Base-by-base conservation (phyloP, 2,113 vertebrate species). In the Mesoclemmys tuberculata region DNA sequence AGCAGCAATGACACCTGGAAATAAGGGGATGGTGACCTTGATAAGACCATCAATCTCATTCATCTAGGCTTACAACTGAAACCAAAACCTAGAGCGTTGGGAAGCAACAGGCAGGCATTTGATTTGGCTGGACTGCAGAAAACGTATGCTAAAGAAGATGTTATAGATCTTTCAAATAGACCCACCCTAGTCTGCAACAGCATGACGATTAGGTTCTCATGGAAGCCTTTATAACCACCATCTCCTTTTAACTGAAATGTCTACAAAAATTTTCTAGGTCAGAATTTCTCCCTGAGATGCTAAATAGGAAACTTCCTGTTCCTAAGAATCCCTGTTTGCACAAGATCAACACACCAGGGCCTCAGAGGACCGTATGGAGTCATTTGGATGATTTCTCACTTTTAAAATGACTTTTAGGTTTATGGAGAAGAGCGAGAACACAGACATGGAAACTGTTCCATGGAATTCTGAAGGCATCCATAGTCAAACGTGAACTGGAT, bases 21-120 rank as follows among this genome's bases (percentile, higher is more conserved):
- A 27, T 16, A 24, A 91, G 71, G 58, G 41, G 81, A 61, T 80
- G 68, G n/a, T 90, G 80, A 52, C 68, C 74, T 41, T 46, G 44
- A 21, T 29, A 92, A 51, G 83, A 88, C 88, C 85, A 54, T 54
- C n/a, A 95, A 71, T 68, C 85, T 52, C 71, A 85, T 56, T 77
- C 52, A 95, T 27, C 61, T 82, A 96, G 61, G 84, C 93, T 26
- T 52, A 87, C 80, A 41, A 48, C 46, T 71, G 77, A 80, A 31
- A 74, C 82, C 16, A 85, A 68, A 16, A 7, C 48, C 49, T 89
- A 38, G 52, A 95, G 71, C 61, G 82, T 74, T 61, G 46, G 35
- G 74, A 88, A 48, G 35, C 83, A 61, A 55, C 26, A 12, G 55
- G 89, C 71, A 87, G 44, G 38, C 35, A 49, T 13, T 44, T 61